Conservation (phyloP, 2,888 invertebrate species). For the Didymodactylos carnosus region DNA sequence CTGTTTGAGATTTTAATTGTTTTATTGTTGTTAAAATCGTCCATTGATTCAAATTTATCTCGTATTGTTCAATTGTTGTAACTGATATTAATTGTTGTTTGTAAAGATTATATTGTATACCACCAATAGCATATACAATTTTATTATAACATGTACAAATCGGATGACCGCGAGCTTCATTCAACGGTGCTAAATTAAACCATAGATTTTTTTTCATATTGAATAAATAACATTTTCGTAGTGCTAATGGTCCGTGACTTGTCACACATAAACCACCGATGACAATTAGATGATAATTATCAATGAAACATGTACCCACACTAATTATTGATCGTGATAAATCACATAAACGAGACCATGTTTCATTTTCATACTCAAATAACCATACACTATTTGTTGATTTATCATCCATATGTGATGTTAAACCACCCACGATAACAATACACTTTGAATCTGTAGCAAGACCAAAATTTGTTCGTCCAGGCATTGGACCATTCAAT, state of each 20-base stretch:
- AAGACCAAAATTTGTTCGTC: too few relatives aligned
- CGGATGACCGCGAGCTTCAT: not conserved
- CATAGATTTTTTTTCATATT: not conserved
- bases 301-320: too few relatives aligned
- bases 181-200: not conserved
- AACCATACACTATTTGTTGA: too few relatives aligned
- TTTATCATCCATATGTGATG: too few relatives aligned
- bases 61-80: not conserved
- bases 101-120: not conserved
- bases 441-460: too few relatives aligned
- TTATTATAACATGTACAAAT: not conserved
- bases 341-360: too few relatives aligned
- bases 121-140: not conserved
- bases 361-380: too few relatives aligned
- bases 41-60: not conserved
- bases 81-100: not conserved
- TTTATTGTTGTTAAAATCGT: not conserved
- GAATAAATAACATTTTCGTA: not conserved
- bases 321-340: too few relatives aligned
- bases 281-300: too few relatives aligned
- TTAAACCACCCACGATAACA: too few relatives aligned
- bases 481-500: too few relatives aligned
- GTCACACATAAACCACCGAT: too few relatives aligned
- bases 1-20: not conserved
- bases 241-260: not conserved